Evolutionary conservation across 2,888 invertebrate genomes (phyloP).

Genomic region (Ptilodon capucinus): DNA sequence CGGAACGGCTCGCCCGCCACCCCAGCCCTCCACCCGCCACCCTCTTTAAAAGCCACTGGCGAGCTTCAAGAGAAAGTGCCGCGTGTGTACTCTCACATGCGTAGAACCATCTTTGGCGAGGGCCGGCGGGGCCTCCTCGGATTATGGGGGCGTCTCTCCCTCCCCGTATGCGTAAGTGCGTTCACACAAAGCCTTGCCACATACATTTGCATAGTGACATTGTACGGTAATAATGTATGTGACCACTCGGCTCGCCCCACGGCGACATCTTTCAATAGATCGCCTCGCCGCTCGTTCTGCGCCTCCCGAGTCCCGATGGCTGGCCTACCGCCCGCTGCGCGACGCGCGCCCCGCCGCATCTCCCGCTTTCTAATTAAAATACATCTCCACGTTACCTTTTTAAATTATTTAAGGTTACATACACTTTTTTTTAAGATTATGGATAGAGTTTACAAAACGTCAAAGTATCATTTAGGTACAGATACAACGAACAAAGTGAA

Average conservation of each 20-base stretch:
- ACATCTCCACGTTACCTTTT: slow-evolving; percentile 32
- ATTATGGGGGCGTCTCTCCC: slow-evolving; percentile 71
- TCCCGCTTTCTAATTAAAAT: slow-evolving; percentile 59
- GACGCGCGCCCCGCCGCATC: slow-evolving; percentile 28
- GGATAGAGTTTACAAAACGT: too few species aligned
- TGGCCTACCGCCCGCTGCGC: slow-evolving; percentile 15
- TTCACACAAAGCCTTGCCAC: slow-evolving; percentile 79
- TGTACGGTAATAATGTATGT: slow-evolving; percentile 82
- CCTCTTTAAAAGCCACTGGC: slow-evolving; percentile 83
- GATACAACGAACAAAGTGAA: too few species aligned
- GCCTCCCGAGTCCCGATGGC: slow-evolving; percentile 27
- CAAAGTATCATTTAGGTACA: too few species aligned
- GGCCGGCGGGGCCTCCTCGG: slow-evolving; percentile 67
- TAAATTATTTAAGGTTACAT: slow-evolving; percentile 17
- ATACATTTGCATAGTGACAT: slow-evolving; percentile 83
- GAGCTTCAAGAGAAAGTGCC: slow-evolving; percentile 84
- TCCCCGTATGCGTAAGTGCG: slow-evolving; percentile 79
- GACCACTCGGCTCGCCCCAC: slow-evolving; percentile 73
- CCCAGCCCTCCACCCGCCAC: slow-evolving; percentile 60
- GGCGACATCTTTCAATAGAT: slow-evolving; percentile 75
- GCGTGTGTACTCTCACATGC: slow-evolving; percentile 80
- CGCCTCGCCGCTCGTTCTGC: slow-evolving; percentile 48
- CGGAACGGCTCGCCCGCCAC: slow-evolving; percentile 66
- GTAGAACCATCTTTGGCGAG: slow-evolving; percentile 77
- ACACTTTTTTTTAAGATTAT: background rate